Evolutionary conservation across 2,888 invertebrate genomes (phyloP).

Genomic region (Margaritifera margaritifera): DNA sequence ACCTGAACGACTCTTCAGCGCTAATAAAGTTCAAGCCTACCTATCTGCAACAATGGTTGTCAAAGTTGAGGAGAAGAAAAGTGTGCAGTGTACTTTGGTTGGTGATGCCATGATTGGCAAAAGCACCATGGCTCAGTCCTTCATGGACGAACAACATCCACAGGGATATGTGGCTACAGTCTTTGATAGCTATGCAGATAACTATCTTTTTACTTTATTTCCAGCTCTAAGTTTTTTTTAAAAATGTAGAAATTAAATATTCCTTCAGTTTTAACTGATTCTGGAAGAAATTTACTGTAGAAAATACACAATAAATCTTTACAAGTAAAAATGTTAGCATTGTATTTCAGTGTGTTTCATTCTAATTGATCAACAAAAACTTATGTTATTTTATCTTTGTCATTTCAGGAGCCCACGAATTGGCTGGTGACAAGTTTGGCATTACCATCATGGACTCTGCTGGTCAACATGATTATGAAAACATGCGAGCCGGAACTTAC

Average conservation of each 20-base stretch:
- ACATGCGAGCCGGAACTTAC: conserved; percentile 48
- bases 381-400: conserved; percentile 2
- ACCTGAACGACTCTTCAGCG: no score
- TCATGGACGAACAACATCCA: conserved; percentile 37
- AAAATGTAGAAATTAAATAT: conserved; percentile 17
- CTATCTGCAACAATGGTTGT: conserved; percentile 23
- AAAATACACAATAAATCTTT: no score
- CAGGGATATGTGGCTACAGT: conserved; percentile 49
- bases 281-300: no score
- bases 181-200: conserved; percentile 53
- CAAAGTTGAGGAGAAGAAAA: conserved; percentile 31
- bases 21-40: no score
- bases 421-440: conserved; percentile 54
- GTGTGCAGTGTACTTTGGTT: conserved; percentile 50
- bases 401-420: conserved; percentile 48
- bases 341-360: no score
- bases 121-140: conserved; percentile 51
- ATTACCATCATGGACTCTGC: conserved; percentile 57
- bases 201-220: conserved; percentile 11
- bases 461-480: conserved; percentile 56
- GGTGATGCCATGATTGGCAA: conserved; percentile 63
- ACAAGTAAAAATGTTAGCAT: no score
- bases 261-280: conserved; percentile 9
- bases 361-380: neutral
- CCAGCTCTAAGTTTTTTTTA: neutral